Conservation (phyloP, 2,888 invertebrate species). For the Aquatica leii region DNA sequence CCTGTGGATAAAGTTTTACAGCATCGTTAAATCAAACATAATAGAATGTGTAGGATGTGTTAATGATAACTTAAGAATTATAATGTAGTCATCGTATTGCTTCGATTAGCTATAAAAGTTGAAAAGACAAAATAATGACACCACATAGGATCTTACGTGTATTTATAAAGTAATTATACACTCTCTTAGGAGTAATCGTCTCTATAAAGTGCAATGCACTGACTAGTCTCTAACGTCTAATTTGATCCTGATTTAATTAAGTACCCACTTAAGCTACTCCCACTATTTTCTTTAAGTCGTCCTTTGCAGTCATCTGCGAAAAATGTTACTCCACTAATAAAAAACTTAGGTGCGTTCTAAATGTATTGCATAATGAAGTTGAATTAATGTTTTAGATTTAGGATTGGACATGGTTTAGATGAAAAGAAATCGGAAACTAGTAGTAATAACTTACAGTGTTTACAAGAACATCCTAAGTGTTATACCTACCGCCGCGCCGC, state of each 20-base stretch:
- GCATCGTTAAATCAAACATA: conserved; percentile 4
- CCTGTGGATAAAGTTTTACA: conserved; percentile 1
- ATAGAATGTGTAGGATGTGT: conserved; percentile 15
- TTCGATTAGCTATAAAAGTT: conserved; percentile 15
- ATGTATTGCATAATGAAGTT: too few relatives aligned
- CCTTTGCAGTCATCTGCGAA: too few relatives aligned
- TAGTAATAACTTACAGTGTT: conserved; percentile 1
- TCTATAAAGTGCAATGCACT: conserved; percentile 35
- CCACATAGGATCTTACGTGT: too few relatives aligned
- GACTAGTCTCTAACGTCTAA: conserved; percentile 27
- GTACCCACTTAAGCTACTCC: conserved; percentile 28
- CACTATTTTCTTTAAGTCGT: too few relatives aligned
- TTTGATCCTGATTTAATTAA: conserved; percentile 30
- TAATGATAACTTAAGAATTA: conserved; percentile 20
- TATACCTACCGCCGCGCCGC: conserved; percentile 11
- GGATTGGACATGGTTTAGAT: not conserved
- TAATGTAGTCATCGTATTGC: conserved; percentile 18
- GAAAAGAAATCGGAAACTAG: conserved; percentile 1
- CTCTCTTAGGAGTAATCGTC: conserved; percentile 7
- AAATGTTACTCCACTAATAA: too few relatives aligned
- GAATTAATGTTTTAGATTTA: too few relatives aligned
- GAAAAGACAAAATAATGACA: conserved; percentile 17
- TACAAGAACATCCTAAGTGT: not conserved
- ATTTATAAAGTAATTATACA: conserved; percentile 27
- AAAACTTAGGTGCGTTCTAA: too few relatives aligned